Evolutionary conservation across 2,888 invertebrate species (phyloP).

Genomic region (Rhodophaea formosa): DNA sequence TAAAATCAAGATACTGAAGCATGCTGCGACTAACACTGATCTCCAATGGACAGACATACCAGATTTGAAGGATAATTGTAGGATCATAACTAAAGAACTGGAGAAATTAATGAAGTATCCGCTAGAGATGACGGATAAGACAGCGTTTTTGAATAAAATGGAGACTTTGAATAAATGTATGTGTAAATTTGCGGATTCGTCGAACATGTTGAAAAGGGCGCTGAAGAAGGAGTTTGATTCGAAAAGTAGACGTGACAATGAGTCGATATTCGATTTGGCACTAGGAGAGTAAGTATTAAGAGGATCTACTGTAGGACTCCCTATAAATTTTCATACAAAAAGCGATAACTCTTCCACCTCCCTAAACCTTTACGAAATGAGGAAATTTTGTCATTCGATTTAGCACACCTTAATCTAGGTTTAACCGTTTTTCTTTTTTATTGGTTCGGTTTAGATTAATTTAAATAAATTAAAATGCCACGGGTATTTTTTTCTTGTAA

Average conservation of each 20-base stretch:
- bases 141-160: constrained; percentile 59
- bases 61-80: constrained; percentile 48
- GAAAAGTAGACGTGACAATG: constrained; percentile 41
- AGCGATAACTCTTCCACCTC: no score
- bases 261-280: constrained; percentile 51
- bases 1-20: constrained; percentile 62
- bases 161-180: constrained; percentile 63
- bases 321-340: no score
- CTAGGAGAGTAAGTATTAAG: constrained; percentile 58
- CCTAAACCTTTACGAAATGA: no score
- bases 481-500: no score
- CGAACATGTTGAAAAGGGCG: constrained; percentile 62
- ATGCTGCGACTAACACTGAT: constrained; percentile 59
- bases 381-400: no score
- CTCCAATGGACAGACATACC: constrained; percentile 49
- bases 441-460: no score
- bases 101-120: constrained; percentile 51
- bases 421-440: no score
- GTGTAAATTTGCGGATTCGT: constrained; percentile 67
- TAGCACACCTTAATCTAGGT: no score
- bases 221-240: constrained; percentile 56
- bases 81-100: constrained; percentile 46
- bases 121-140: constrained; percentile 39
- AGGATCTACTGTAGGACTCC: no score
- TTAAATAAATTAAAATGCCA: no score